Evolutionary conservation across 2,888 invertebrate genomes (phyloP), one percentile per base, ranked within the genome.

Genomic region (Anaspis maculata): DNA sequence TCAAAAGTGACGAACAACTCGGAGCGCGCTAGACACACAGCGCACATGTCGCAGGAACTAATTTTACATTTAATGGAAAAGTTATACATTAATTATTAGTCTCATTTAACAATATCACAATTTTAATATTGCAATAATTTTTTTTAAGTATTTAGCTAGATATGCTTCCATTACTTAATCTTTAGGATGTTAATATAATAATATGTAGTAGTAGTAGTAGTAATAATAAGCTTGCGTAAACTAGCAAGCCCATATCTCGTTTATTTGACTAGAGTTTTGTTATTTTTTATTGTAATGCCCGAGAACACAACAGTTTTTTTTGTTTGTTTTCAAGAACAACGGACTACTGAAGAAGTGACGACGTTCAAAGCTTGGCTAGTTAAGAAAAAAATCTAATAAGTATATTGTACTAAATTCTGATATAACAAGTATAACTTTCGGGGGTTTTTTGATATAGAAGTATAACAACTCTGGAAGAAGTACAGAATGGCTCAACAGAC

Each of bases 21-120:
- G 32, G 30, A 37, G 38, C 37, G 37, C 27, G 29, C 35, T 35
- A 33, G n/a, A n/a, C n/a, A n/a, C 30, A 37, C 36, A 37, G 38
- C 40, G 37, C 39, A 39, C 37, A 42, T 36, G 36, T 36, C 41
- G 37, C 42, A 63, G 60, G 61, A 62, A 62, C 62, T 62, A 62
- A 62, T 55, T n/a, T 50, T 57, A 54, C 52, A 56, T 52, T 57
- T 56, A 58, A 59, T 61, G 58, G 61, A 59, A 63, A 59, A 59
- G 50, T 58, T 54, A n/a, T n/a, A 56, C 48, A 51, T 52, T 56
- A 57, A 54, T 59, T 57, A 58, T 62, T 62, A 65, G 64, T 64
- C 63, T 64, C 62, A 64, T 63, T 61, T 58, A 62, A 63, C 61
- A 57, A 64, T 65, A 64, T 66, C 65, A 64, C 65, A 64, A 64